Evolutionary conservation across 2,888 invertebrate genomes (phyloP).

Genomic region (Cremastinae sp.): DNA sequence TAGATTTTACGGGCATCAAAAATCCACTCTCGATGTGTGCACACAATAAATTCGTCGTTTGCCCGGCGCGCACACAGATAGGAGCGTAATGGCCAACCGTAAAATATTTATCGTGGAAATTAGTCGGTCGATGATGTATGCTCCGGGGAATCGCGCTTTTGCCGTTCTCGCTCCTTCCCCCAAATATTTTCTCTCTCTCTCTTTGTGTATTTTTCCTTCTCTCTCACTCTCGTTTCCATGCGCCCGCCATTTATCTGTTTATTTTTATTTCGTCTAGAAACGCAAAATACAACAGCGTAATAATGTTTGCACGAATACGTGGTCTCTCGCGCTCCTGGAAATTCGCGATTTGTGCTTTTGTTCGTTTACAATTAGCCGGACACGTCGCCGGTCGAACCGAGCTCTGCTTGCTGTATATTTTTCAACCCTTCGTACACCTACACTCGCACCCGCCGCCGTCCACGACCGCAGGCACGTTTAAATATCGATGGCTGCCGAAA

Average conservation of each 20-base stretch:
- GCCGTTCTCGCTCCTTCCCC: slow-evolving; percentile 66
- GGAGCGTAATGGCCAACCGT: slow-evolving; percentile 73
- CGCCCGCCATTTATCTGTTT: slow-evolving; percentile 16
- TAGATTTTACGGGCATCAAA: slow-evolving; percentile 70
- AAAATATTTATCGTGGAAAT: slow-evolving; percentile 77
- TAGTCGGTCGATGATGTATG: slow-evolving; percentile 76
- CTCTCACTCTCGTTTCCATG: background rate
- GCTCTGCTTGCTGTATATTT: slow-evolving; percentile 61
- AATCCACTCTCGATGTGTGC: slow-evolving; percentile 65
- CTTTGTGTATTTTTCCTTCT: background rate
- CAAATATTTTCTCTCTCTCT: slow-evolving; percentile 12
- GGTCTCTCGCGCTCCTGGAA: slow-evolving; percentile 16
- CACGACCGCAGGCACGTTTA: slow-evolving; percentile 45
- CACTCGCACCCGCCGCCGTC: slow-evolving; percentile 11
- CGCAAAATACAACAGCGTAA: slow-evolving; percentile 45
- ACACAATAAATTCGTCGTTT: slow-evolving; percentile 39
- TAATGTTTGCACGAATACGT: slow-evolving; percentile 46
- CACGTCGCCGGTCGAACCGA: slow-evolving; percentile 63
- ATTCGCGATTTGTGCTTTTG: slow-evolving; percentile 54
- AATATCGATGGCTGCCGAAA: slow-evolving; percentile 48
- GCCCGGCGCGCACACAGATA: slow-evolving; percentile 57
- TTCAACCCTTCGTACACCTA: slow-evolving; percentile 46
- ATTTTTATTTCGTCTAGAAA: slow-evolving; percentile 44
- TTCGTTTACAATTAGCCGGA: slow-evolving; percentile 58
- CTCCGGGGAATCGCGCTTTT: slow-evolving; percentile 67